Percentiles rank a stretch among this genome's conserved stretches.
Conservation (phyloP, 1,140 invertebrate genomes). For the Sminthurides bifidus region DNA sequence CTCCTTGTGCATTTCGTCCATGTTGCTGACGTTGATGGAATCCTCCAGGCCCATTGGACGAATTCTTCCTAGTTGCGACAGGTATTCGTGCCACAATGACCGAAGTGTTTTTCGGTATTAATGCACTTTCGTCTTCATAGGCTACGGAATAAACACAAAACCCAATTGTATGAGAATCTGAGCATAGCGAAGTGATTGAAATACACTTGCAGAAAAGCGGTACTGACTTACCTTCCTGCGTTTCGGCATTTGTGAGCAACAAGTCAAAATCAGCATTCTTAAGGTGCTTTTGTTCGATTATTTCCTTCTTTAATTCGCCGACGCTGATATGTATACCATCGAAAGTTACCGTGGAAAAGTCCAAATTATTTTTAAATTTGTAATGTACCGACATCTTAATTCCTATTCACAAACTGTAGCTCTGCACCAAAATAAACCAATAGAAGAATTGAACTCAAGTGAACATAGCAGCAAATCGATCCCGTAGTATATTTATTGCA, state of each 20-base stretch:
- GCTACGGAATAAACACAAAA: constrained; percentile 50
- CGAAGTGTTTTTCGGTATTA: constrained; percentile 95
- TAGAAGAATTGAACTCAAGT: no score
- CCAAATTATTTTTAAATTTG: constrained; percentile 91
- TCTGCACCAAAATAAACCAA: no score
- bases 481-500: no score
- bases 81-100: constrained; percentile 89
- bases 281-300: constrained; percentile 87
- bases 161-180: neutral
- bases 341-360: constrained; percentile 91
- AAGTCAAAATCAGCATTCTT: constrained; percentile 89
- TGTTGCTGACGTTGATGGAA: constrained; percentile 6
- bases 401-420: no score
- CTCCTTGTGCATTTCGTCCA: constrained; percentile 1
- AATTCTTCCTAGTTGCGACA: constrained; percentile 59
- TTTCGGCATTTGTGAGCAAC: constrained; percentile 92
- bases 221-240: constrained; percentile 73
- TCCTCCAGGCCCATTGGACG: constrained; percentile 37
- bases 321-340: constrained; percentile 93
- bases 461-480: no score
- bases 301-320: constrained; percentile 83
- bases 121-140: constrained; percentile 73
- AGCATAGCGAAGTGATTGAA: neutral
- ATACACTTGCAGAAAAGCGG: neutral
- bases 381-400: constrained; percentile 87